phyloP scores from a whole-genome alignment of 2,888 invertebrate species.

The Erannis defoliaria region DNA sequence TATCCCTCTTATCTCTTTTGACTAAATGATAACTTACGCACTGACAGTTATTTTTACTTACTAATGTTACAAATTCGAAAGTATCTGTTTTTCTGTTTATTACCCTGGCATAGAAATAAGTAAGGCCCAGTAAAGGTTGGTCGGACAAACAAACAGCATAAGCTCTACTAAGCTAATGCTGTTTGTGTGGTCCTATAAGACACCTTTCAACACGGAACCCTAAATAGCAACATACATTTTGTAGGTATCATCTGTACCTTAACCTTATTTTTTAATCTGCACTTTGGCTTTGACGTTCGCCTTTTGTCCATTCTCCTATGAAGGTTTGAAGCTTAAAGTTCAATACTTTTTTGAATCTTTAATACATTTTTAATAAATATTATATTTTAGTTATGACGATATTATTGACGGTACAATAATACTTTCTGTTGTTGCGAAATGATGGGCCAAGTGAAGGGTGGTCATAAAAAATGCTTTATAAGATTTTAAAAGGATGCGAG shows the following conservation, averaged over 20 bases:
- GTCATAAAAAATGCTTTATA: not conserved
- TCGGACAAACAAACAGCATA: too few relatives aligned
- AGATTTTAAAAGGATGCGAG: not conserved
- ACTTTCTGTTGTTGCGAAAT: slow-evolving; percentile 8
- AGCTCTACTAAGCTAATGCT: too few relatives aligned
- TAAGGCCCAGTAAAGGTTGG: too few relatives aligned
- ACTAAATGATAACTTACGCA: too few relatives aligned
- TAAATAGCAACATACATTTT: too few relatives aligned
- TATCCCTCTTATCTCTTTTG: too few relatives aligned
- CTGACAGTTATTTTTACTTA: too few relatives aligned
- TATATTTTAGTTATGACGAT: slow-evolving; percentile 5
- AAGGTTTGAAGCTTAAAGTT: slow-evolving; percentile 10
- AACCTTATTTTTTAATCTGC: slow-evolving; percentile 11
- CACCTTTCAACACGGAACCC: too few relatives aligned
- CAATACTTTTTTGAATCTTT: not conserved
- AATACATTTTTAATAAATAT: slow-evolving; percentile 7
- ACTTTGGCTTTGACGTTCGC: slow-evolving; percentile 11
- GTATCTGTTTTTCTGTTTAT: too few relatives aligned
- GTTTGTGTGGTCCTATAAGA: too few relatives aligned
- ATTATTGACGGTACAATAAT: not conserved
- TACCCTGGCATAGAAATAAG: too few relatives aligned
- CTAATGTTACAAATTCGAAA: too few relatives aligned
- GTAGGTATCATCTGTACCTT: not conserved
- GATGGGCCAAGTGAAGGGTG: slow-evolving; percentile 10
- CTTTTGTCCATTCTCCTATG: not conserved